A percentile compares a stretch with the other conserved stretches of the same genome.
Conservation (phyloP, 2,797 vertebrate species). For the Falco rusticolus region DNA sequence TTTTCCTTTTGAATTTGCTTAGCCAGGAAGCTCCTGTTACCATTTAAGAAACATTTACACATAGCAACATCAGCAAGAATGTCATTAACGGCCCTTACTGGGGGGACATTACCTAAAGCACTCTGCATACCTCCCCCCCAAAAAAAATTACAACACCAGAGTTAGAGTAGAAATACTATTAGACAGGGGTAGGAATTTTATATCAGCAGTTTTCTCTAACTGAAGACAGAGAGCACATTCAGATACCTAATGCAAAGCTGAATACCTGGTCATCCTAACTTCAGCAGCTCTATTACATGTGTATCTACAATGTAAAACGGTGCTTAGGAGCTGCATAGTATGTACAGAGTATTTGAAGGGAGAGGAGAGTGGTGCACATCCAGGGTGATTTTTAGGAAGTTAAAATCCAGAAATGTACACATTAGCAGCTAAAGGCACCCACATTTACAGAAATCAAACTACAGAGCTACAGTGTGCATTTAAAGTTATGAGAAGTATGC, state of each 20-base stretch:
- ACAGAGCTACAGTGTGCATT: background rate
- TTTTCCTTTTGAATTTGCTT: constrained; percentile 53
- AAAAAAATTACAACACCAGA: background rate
- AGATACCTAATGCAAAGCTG: background rate
- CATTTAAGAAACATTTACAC: constrained; percentile 34
- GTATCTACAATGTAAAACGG: background rate
- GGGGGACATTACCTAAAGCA: background rate
- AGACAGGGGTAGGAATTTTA: background rate
- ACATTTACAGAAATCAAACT: background rate
- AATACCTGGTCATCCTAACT: background rate
- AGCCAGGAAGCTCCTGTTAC: constrained; percentile 62
- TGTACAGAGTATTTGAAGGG: background rate
- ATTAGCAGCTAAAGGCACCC: background rate
- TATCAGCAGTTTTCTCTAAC: background rate
- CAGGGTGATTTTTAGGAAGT: background rate
- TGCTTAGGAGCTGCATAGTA: background rate
- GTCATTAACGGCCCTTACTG: constrained; percentile 10
- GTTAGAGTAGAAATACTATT: background rate
- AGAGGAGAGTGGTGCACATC: background rate
- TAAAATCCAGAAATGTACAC: background rate
- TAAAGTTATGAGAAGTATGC: background rate
- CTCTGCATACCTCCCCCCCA: background rate
- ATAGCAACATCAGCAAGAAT: constrained; percentile 48
- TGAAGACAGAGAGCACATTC: background rate
- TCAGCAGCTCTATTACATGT: background rate